Evolutionary conservation across 2,113 vertebrate genomes (phyloP).

Genomic region (Rhabdomys dilectus): DNA sequence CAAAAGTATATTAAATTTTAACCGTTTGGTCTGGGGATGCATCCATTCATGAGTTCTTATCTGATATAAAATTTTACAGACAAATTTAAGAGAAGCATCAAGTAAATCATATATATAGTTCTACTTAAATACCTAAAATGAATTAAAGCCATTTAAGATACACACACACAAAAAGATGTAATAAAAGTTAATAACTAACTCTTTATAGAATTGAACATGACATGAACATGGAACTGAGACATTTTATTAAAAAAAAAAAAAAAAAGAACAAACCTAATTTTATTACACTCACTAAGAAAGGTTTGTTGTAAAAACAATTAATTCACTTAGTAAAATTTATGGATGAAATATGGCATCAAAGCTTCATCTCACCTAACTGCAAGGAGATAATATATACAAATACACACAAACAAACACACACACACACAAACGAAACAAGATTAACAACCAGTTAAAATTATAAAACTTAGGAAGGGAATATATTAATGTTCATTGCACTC

Average conservation of each 20-base stretch:
- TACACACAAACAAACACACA: not conserved
- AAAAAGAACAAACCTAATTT: not conserved
- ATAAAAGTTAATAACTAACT: conserved; percentile 42
- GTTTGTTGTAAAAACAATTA: conserved; percentile 22
- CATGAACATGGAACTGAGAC: conserved; percentile 12
- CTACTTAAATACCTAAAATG: conserved; percentile 45
- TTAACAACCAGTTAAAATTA: not conserved
- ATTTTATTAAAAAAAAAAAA: conserved; percentile 30
- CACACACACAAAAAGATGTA: not conserved
- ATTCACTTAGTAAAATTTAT: conserved; percentile 10
- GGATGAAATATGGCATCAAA: not conserved
- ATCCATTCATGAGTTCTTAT: conserved; percentile 99
- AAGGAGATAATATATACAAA: not conserved
- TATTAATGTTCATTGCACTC: not conserved
- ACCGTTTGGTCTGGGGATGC: conserved; percentile 95
- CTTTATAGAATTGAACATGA: not conserved
- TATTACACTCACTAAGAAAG: not conserved
- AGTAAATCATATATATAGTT: not conserved
- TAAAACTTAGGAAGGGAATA: not conserved
- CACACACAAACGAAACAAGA: not conserved
- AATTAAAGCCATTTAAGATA: conserved; percentile 30
- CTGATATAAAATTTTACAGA: conserved; percentile 84
- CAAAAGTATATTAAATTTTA: conserved; percentile 97
- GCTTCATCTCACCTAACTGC: not conserved
- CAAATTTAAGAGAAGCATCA: conserved; percentile 60